A percentile compares a stretch with the other conserved stretches of the same genome.
These are phyloP conservation scores for Cliona cf. orientalis DNA, from an alignment of 37 sponge, comb jelly and placozoan species.

Conservation along the genomic window DNA sequence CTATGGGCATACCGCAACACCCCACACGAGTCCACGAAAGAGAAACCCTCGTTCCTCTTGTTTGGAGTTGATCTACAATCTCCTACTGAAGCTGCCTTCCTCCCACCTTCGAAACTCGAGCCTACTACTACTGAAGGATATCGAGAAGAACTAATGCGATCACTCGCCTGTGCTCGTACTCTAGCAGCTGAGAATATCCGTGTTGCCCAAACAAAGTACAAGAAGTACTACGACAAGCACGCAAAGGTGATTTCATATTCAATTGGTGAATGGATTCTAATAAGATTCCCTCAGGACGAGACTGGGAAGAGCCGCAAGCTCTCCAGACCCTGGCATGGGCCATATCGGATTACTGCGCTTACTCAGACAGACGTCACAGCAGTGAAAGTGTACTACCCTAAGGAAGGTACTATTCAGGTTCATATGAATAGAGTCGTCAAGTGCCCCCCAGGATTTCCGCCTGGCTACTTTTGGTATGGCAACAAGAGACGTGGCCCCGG, in stretches of 20 bases:
- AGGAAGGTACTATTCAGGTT: slow-evolving; percentile 30
- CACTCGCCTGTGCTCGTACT: slow-evolving; percentile 3
- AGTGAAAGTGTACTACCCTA: slow-evolving; percentile 39
- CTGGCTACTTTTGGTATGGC: slow-evolving; percentile 46
- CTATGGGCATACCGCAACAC: slow-evolving; percentile 53
- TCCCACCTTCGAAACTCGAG: slow-evolving; percentile 4
- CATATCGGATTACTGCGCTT: slow-evolving; percentile 16
- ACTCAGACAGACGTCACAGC: slow-evolving; percentile 8
- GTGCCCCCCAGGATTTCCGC: slow-evolving; percentile 17
- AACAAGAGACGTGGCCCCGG: slow-evolving; percentile 9
- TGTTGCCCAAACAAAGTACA: slow-evolving; percentile 24
- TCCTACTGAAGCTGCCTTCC: slow-evolving; percentile 24
- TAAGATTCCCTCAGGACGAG: slow-evolving; percentile 49
- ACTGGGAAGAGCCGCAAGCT: slow-evolving; percentile 33
- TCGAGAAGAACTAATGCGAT: slow-evolving; percentile 27
- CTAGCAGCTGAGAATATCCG: background rate
- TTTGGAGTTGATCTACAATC: slow-evolving; percentile 45
- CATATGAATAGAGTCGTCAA: slow-evolving; percentile 7
- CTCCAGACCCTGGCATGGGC: slow-evolving; percentile 52
- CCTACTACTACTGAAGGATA: slow-evolving; percentile 7
- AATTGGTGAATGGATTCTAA: slow-evolving; percentile 32
- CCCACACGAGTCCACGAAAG: slow-evolving; percentile 48
- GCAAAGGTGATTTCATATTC: background rate
- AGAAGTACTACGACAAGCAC: slow-evolving; percentile 31
- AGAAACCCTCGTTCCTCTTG: slow-evolving; percentile 50